Evolutionary conservation across 64 coral and sea anemone genomes (phyloP).

Genomic region (Orbicella faveolata): DNA sequence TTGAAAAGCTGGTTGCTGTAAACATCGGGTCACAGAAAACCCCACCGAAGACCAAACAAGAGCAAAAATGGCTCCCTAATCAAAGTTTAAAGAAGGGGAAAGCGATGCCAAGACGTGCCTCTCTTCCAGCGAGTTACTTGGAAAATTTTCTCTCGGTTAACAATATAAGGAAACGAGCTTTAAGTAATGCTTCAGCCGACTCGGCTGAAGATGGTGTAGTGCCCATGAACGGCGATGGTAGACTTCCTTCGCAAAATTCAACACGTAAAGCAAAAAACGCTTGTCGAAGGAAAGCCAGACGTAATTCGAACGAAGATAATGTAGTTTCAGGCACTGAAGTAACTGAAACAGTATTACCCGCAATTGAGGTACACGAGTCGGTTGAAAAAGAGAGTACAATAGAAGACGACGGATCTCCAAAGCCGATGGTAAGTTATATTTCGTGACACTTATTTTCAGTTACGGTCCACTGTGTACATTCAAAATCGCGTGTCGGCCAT

Average conservation of each 20-base stretch:
- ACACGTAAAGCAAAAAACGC: slow-evolving; percentile 19
- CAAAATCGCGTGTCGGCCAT: not conserved
- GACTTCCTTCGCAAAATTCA: not conserved
- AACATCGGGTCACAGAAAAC: not conserved
- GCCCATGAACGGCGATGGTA: not conserved
- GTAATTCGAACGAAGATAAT: not conserved
- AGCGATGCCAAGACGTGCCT: not conserved
- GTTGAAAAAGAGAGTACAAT: not conserved
- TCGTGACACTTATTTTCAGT: not conserved
- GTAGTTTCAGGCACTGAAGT: not conserved
- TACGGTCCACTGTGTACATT: not conserved
- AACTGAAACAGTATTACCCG: not conserved
- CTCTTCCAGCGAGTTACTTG: slow-evolving; percentile 3
- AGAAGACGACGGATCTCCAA: not conserved
- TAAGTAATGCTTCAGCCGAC: not conserved
- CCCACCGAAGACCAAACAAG: not conserved
- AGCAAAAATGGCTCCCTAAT: not conserved
- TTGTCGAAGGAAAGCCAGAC: not conserved
- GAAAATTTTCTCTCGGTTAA: slow-evolving; percentile 24
- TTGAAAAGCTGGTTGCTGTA: not conserved
- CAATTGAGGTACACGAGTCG: not conserved
- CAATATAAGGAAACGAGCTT: slow-evolving; percentile 20
- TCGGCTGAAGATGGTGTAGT: not conserved
- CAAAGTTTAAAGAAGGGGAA: not conserved
- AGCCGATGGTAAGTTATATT: not conserved